These are phyloP conservation scores for Arctia plantaginis DNA, from an alignment of 2,888 invertebrate species.

Conservation along the genomic window DNA sequence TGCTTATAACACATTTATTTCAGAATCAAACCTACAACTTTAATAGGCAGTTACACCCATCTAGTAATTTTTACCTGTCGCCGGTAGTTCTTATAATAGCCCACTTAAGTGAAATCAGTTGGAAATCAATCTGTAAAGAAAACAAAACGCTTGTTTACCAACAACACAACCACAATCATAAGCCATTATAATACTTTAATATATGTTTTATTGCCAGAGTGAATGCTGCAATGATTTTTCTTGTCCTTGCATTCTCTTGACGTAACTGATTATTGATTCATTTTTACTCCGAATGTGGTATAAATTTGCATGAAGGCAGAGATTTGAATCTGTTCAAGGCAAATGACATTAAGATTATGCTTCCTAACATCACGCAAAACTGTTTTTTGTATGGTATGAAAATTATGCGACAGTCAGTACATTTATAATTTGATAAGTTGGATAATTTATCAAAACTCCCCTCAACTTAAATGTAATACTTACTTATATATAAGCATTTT, in stretches of 20 bases:
- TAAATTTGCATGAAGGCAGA: constrained; percentile 27
- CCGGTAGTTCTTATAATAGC: background rate
- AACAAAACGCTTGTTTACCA: background rate
- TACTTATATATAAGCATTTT: too few species aligned
- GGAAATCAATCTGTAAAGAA: too few species aligned
- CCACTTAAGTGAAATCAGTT: background rate
- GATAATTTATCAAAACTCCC: background rate
- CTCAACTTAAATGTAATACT: too few species aligned
- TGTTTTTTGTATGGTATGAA: constrained; percentile 5
- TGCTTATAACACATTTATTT: too few species aligned
- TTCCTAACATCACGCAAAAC: background rate
- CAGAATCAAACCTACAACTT: background rate
- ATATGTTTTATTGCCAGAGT: background rate
- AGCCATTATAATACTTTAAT: constrained; percentile 8
- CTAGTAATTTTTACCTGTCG: too few species aligned
- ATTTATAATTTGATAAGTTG: background rate
- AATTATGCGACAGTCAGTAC: background rate
- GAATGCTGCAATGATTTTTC: constrained; percentile 27
- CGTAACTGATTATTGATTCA: constrained; percentile 23
- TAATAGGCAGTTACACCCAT: too few species aligned
- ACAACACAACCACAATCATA: constrained; percentile 2
- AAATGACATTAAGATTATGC: background rate
- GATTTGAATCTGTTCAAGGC: constrained; percentile 21
- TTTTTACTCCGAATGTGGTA: constrained; percentile 18
- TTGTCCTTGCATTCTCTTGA: constrained; percentile 36